These are phyloP conservation scores for Sebastes steindachneri DNA, from an alignment of 2,797 vertebrate genomes.

Conservation along the genomic window DNA sequence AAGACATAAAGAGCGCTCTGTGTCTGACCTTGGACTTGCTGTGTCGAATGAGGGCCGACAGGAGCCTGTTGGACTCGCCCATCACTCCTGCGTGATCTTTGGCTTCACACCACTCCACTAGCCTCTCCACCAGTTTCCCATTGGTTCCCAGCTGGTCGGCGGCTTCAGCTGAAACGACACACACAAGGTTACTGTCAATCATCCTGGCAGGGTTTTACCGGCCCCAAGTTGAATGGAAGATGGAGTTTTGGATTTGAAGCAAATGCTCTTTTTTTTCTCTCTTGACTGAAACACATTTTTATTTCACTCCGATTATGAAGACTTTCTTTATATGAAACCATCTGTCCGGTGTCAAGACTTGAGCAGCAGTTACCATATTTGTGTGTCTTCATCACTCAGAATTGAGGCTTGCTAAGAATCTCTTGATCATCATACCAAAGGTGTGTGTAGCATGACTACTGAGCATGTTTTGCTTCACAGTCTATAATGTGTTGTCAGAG, in stretches of 20 bases:
- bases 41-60: slow-evolving; percentile 97
- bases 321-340: background rate
- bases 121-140: slow-evolving; percentile 89
- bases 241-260: no score
- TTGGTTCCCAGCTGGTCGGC: slow-evolving; percentile 97
- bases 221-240: no score
- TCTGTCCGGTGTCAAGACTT: background rate
- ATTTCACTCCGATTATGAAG: background rate
- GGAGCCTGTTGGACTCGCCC: slow-evolving; percentile 97
- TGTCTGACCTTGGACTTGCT: slow-evolving; percentile 94
- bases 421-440: background rate
- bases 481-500: background rate
- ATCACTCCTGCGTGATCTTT: slow-evolving; percentile 99
- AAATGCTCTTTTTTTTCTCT: background rate
- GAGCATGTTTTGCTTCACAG: background rate
- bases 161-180: slow-evolving; percentile 88
- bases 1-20: background rate
- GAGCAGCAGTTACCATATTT: background rate
- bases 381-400: background rate
- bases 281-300: background rate
- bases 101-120: slow-evolving; percentile 99
- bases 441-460: background rate
- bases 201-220: no score
- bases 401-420: background rate
- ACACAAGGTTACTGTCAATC: background rate